Percentiles rank a stretch among this genome's conserved stretches.
Conservation (phyloP, 2,888 invertebrate genomes). For the Saturnia pavonia region DNA sequence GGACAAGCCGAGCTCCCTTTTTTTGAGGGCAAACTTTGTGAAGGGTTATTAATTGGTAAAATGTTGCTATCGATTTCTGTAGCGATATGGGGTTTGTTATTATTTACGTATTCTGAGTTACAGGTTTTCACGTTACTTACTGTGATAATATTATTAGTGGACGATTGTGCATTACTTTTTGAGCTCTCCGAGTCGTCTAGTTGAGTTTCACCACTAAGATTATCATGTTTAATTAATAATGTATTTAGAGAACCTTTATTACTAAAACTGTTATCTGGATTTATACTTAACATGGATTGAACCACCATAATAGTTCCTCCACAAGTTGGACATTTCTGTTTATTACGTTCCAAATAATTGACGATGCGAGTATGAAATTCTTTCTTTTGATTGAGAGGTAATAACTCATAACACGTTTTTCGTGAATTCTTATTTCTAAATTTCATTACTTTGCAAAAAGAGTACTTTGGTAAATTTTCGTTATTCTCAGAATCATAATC, state of each 20-base stretch:
- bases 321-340: conserved; percentile 77
- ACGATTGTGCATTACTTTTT: neutral
- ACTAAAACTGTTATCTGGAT: conserved; percentile 21
- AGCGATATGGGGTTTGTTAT: neutral
- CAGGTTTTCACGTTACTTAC: conserved; percentile 5
- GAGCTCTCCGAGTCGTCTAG: neutral
- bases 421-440: conserved; percentile 78
- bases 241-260: conserved; percentile 3
- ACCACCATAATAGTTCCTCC: conserved; percentile 66
- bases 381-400: conserved; percentile 79
- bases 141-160: conserved; percentile 6
- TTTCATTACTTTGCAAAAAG: conserved; percentile 81
- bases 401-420: conserved; percentile 77
- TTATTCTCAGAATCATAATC: conserved; percentile 56
- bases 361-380: conserved; percentile 80
- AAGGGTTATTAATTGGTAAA: conserved; percentile 4
- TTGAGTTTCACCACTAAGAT: conserved; percentile 2
- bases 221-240: conserved; percentile 7
- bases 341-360: conserved; percentile 72
- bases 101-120: conserved; percentile 10
- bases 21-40: neutral
- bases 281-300: conserved; percentile 48
- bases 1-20: conserved; percentile 3
- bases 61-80: neutral
- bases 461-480: conserved; percentile 74